phyloP scores from a whole-genome alignment of 2,113 vertebrate genomes.

The Stigmatopora nigra region DNA sequence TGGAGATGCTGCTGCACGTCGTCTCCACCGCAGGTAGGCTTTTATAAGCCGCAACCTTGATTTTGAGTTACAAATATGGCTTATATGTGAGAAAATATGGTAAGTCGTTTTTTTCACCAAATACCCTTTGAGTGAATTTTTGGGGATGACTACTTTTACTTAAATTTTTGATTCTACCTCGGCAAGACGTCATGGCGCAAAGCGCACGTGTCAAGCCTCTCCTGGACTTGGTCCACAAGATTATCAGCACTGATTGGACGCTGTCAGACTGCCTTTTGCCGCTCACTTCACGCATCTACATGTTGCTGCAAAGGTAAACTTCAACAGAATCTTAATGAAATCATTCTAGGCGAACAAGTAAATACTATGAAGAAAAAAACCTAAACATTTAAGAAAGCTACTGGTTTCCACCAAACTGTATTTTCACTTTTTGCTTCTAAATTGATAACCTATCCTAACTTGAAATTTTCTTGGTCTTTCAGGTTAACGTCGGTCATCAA shows the following conservation, averaged over 20 bases:
- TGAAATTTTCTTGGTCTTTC: not conserved
- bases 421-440: too few relatives aligned
- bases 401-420: too few relatives aligned
- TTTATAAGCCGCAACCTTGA: too few relatives aligned
- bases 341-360: too few relatives aligned
- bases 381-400: too few relatives aligned
- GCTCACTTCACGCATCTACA: constrained; percentile 94
- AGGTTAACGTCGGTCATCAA: constrained; percentile 90
- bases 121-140: too few relatives aligned
- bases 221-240: constrained; percentile 90
- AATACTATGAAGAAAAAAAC: too few relatives aligned
- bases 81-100: too few relatives aligned
- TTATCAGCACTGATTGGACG: constrained; percentile 89
- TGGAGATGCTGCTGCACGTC: constrained; percentile 96
- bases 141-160: too few relatives aligned
- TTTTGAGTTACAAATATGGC: too few relatives aligned
- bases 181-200: constrained; percentile 85
- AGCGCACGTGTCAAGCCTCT: constrained; percentile 91
- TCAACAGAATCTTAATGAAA: not conserved
- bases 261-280: constrained; percentile 91
- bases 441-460: too few relatives aligned
- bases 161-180: not conserved
- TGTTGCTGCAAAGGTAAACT: constrained; percentile 88
- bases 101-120: too few relatives aligned
- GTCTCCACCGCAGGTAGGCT: constrained; percentile 90